phyloP scores from a whole-genome alignment of 2,797 vertebrate species.

The Gymnoscopelus microlampas region DNA sequence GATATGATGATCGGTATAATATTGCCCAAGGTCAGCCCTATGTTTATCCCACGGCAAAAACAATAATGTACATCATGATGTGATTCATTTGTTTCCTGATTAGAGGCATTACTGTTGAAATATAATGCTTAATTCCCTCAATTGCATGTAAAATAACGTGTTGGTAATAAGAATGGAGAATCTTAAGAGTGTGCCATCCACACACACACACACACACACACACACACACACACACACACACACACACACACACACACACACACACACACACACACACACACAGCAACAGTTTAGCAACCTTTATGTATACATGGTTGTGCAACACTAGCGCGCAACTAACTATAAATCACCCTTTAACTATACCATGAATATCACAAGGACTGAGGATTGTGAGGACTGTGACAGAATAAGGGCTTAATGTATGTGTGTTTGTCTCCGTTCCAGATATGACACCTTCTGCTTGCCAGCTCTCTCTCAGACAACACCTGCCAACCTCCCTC shows the following conservation, averaged over 20 bases:
- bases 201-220: slow-evolving; percentile 7
- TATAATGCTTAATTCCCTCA: slow-evolving; percentile 58
- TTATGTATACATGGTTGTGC: too few relatives aligned
- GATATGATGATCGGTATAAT: too few relatives aligned
- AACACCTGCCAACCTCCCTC: slow-evolving; percentile 53
- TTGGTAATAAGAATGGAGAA: slow-evolving; percentile 67
- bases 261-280: not conserved
- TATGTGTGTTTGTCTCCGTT: slow-evolving; percentile 35
- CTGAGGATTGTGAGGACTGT: slow-evolving; percentile 10
- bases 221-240: slow-evolving; percentile 7
- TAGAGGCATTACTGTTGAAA: slow-evolving; percentile 22
- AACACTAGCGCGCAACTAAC: too few relatives aligned
- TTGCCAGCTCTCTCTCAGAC: slow-evolving; percentile 52
- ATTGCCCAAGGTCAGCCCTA: not conserved
- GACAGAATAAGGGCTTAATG: slow-evolving; percentile 57
- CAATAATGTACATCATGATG: slow-evolving; percentile 1
- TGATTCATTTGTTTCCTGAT: slow-evolving; percentile 38
- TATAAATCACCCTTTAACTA: slow-evolving; percentile 5
- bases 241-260: not conserved
- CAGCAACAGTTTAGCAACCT: too few relatives aligned
- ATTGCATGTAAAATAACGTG: slow-evolving; percentile 55
- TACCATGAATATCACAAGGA: slow-evolving; percentile 43
- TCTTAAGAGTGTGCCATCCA: slow-evolving; percentile 58
- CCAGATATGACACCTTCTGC: slow-evolving; percentile 43
- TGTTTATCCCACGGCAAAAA: slow-evolving; percentile 8